Conservation (phyloP, 2,888 invertebrate species). For the Scaptomyza tumidula region DNA sequence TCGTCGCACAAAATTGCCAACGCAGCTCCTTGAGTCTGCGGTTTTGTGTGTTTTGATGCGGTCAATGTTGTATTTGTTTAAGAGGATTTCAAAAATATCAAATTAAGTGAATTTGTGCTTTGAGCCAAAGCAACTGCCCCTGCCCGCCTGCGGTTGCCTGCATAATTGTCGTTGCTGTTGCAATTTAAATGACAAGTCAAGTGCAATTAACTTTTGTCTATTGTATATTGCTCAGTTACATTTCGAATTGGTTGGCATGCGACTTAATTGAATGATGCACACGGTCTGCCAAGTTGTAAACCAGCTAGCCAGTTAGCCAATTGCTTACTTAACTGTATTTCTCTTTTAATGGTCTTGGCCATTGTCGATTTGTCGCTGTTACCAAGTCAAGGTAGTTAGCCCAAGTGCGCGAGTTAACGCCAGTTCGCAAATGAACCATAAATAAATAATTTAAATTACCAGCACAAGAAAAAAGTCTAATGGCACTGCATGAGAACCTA, state of each 20-base stretch:
- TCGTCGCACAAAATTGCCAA: background rate
- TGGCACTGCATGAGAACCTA: too few relatives aligned
- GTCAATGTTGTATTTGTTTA: constrained; percentile 64
- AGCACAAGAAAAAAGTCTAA: constrained; percentile 32
- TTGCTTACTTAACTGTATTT: constrained; percentile 23
- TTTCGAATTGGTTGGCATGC: constrained; percentile 41
- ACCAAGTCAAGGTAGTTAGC: constrained; percentile 24
- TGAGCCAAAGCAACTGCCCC: too few relatives aligned
- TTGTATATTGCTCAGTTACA: constrained; percentile 49
- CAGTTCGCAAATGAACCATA: constrained; percentile 77
- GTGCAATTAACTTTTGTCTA: constrained; percentile 13
- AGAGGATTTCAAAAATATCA: constrained; percentile 70
- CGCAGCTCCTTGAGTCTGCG: constrained; percentile 35
- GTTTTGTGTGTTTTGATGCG: constrained; percentile 68
- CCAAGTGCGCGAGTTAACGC: constrained; percentile 28
- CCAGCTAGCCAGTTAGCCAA: constrained; percentile 26
- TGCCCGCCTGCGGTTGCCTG: constrained; percentile 55
- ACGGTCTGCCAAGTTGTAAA: constrained; percentile 31
- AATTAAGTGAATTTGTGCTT: constrained; percentile 66
- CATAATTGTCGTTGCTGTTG: constrained; percentile 57
- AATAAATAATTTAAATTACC: constrained; percentile 75
- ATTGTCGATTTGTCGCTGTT: constrained; percentile 66
- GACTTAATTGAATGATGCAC: constrained; percentile 57
- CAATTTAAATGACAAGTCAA: constrained; percentile 46
- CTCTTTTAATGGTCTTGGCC: constrained; percentile 14